A percentile compares a stretch with the other conserved stretches of the same genome.
These are phyloP conservation scores for Notechis scutatus DNA, from an alignment of 2,113 vertebrate genomes.

Conservation along the genomic window DNA sequence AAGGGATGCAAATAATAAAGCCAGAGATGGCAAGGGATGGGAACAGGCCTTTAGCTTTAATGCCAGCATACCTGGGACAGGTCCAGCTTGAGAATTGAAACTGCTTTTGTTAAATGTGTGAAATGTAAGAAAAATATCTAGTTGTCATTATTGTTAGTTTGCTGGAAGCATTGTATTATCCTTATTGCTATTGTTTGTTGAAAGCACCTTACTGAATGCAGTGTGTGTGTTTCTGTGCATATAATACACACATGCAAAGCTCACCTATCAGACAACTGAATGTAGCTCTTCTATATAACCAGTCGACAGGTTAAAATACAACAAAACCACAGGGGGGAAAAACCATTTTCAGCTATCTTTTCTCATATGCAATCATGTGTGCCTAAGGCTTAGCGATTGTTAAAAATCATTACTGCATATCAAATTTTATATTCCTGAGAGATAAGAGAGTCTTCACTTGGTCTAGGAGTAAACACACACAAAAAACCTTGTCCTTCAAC, in stretches of 20 bases:
- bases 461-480: constrained; percentile 67
- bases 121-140: constrained; percentile 48
- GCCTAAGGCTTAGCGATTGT: constrained; percentile 65
- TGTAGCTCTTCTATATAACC: constrained; percentile 66
- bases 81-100: neutral
- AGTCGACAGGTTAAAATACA: constrained; percentile 35
- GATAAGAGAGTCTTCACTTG: constrained; percentile 70
- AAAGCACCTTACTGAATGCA: constrained; percentile 71
- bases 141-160: constrained; percentile 45
- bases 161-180: constrained; percentile 50
- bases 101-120: constrained; percentile 39
- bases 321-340: constrained; percentile 27
- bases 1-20: constrained; percentile 1
- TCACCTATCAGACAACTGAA: constrained; percentile 72
- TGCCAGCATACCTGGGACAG: constrained; percentile 24
- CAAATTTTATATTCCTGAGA: constrained; percentile 72
- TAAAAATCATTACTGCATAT: constrained; percentile 70
- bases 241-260: constrained; percentile 56
- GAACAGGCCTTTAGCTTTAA: neutral
- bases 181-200: constrained; percentile 42
- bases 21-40: neutral
- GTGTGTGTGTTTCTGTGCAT: constrained; percentile 64
- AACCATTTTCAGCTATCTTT: constrained; percentile 57
- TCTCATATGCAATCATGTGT: constrained; percentile 61
- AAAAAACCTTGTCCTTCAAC: constrained; percentile 58